Evolutionary conservation across 1,140 invertebrate species (phyloP), one percentile per base, ranked within the genome.

Genomic region (Euura lappo): DNA sequence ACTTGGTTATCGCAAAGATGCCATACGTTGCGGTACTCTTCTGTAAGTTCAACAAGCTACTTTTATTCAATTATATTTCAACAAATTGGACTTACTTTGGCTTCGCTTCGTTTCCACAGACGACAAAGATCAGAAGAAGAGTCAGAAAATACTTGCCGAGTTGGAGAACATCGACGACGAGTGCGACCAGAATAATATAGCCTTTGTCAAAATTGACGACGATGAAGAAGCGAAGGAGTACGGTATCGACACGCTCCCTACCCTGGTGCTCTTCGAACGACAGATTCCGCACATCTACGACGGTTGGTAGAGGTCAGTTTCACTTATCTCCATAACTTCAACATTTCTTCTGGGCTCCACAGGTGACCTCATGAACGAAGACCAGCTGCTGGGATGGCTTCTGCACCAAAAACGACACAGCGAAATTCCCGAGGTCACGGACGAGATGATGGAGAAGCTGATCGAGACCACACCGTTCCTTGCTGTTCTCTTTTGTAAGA

Each of bases 101-200:
- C 51, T 66, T 28, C 1, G 28, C 28, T 28, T 73, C 74, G 75
- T 81, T 82, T 81, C 88, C 89, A 77, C 86, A 97, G 96, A 97
- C 89, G 95, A 97, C 84, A 96, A 96, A 87, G 93, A 97, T 79
- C 94, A 97, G 80, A 94, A 96, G 84, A 96, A 97, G 84, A 96
- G 95, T 83, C 93, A 96, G 85, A 96, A 96, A 86, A 91, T 97
- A 69, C 88, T 98, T 66, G 86, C 89, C 45, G 96, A 97, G 87
- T 86, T 98, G 78, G 96, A 98, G 89, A 97, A 96, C 81, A 98
- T 98, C 78, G 96, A 98, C 82, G 96, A 97, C 84, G 96, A 97
- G 83, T 97, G 95, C 85, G 96, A 98, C 86, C 92, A 95, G 82
- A 95, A 96, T 82, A 94, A 95, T 79, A 97, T 98, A 79, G 94